These are phyloP conservation scores for Meandrusa payeni DNA, from an alignment of 2,888 invertebrate genomes.

Conservation along the genomic window DNA sequence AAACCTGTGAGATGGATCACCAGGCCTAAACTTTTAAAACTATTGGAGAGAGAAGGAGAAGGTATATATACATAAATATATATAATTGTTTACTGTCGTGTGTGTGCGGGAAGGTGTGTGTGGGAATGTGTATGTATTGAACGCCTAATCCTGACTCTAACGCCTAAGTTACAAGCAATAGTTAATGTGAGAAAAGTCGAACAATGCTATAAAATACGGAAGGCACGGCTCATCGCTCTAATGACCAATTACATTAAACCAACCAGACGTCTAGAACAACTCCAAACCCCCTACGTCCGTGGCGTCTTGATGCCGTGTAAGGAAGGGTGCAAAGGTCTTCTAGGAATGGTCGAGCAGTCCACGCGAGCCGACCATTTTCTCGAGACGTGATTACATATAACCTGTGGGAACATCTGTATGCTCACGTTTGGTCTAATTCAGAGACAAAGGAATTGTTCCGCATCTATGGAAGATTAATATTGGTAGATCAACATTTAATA, in stretches of 20 bases:
- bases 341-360: constrained; percentile 35
- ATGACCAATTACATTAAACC: constrained; percentile 47
- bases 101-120: too few species aligned
- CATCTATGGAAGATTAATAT: too few species aligned
- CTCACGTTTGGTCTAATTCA: constrained; percentile 42
- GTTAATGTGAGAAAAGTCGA: constrained; percentile 62
- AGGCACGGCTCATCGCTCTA: constrained; percentile 67
- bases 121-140: too few species aligned
- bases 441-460: constrained; percentile 6
- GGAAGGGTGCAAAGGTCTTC: constrained; percentile 30
- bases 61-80: too few species aligned
- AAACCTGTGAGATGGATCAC: too few species aligned
- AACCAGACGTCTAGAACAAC: constrained; percentile 28
- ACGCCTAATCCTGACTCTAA: too few species aligned
- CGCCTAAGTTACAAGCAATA: too few species aligned
- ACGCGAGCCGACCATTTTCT: constrained; percentile 53
- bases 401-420: constrained; percentile 52
- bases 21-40: too few species aligned
- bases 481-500: background rate
- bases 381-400: constrained; percentile 57
- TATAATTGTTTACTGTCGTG: too few species aligned
- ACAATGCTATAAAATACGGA: constrained; percentile 64
- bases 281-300: background rate
- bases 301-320: too few species aligned
- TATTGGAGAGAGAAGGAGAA: too few species aligned